phyloP scores from a whole-genome alignment of 2,113 vertebrate genomes.

The Leucopternis melanops region DNA sequence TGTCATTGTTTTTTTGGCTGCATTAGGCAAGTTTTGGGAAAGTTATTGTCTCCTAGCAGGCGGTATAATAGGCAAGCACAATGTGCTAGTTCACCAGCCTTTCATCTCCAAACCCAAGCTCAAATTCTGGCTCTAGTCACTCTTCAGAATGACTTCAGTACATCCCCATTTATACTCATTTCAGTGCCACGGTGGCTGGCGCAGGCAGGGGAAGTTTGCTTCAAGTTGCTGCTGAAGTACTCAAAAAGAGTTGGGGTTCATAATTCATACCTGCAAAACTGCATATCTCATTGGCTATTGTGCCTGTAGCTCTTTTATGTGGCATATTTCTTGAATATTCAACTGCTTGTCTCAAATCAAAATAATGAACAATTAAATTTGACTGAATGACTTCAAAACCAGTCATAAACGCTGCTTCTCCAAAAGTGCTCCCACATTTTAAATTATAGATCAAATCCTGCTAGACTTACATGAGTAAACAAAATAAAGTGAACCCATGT shows the following conservation, averaged over 20 bases:
- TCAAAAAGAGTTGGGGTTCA: neutral
- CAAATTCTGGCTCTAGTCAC: neutral
- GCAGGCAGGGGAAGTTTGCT: rapidly evolving
- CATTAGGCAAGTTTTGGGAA: conserved; percentile 23
- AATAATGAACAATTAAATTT: neutral
- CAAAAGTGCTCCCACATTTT: neutral
- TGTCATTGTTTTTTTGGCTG: conserved; percentile 40
- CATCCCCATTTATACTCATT: neutral
- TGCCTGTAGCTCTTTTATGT: conserved; percentile 14
- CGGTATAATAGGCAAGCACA: neutral
- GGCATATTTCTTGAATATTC: neutral
- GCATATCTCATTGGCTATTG: neutral
- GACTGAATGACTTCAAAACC: neutral
- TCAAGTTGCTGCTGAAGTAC: neutral
- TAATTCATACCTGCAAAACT: neutral
- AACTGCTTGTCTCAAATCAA: neutral
- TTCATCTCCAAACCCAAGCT: neutral
- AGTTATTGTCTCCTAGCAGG: conserved; percentile 27
- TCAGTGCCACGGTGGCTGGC: neutral
- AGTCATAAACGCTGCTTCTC: neutral
- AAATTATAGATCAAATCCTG: neutral
- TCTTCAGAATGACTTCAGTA: neutral
- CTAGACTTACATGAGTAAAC: neutral
- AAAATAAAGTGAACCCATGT: neutral
- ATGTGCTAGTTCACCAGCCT: neutral